A percentile compares a stretch with the other conserved stretches of the same genome.
phyloP scores from a whole-genome alignment of 2,113 vertebrate genomes.

The Tenrec ecaudatus region DNA sequence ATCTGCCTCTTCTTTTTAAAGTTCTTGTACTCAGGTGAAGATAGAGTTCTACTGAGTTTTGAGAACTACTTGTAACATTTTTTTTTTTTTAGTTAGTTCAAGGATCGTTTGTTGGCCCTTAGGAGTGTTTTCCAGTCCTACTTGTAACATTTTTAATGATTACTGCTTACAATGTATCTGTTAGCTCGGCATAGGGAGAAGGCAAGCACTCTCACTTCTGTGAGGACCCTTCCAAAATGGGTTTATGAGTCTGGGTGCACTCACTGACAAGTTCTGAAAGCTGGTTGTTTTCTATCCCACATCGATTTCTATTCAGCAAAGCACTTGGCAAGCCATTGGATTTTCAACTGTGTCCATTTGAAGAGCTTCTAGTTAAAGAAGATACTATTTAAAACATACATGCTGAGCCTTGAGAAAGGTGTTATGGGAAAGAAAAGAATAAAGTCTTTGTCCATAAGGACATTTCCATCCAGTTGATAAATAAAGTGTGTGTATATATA shows the following conservation, averaged over 20 bases:
- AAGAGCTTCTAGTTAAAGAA: conserved; percentile 11
- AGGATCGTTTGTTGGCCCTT: no score
- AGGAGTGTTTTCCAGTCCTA: no score
- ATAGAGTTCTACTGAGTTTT: neutral
- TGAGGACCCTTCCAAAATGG: neutral
- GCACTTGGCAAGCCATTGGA: neutral
- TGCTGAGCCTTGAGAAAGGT: neutral
- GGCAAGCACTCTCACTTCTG: neutral
- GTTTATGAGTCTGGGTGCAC: neutral
- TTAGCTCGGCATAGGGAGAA: neutral
- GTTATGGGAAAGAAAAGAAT: neutral
- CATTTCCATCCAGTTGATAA: neutral
- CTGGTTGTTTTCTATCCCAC: neutral
- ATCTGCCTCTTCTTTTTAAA: neutral
- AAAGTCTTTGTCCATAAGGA: neutral
- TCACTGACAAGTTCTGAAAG: neutral
- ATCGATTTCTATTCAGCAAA: neutral
- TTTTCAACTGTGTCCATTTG: neutral
- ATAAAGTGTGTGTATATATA: neutral
- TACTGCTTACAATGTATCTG: neutral
- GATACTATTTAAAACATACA: neutral
- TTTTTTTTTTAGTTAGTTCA: no score
- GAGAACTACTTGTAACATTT: neutral
- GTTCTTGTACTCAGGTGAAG: neutral
- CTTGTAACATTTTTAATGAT: no score